phyloP scores from a whole-genome alignment of 2,113 vertebrate species.

The Notothenia rossii region DNA sequence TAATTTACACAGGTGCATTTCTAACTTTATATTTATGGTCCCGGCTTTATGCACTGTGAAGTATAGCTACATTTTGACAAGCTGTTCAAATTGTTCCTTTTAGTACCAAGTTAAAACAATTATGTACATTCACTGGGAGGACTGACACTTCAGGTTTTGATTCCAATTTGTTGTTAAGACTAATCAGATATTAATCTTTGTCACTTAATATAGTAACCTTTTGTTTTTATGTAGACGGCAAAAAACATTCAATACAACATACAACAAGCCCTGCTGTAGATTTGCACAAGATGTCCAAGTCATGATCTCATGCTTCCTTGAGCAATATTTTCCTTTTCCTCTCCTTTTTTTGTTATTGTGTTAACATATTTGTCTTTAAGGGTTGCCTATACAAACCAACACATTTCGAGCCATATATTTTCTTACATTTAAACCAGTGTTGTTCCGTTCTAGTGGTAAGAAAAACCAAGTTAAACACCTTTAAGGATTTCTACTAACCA shows the following conservation, averaged over 20 bases:
- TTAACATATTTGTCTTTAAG: neutral
- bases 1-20: conserved; percentile 9
- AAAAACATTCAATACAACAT: neutral
- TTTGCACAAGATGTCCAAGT: conserved; percentile 15
- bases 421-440: neutral
- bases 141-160: neutral
- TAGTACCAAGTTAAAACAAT: neutral
- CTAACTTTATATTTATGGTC: neutral
- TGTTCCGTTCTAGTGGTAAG: neutral
- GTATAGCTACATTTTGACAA: neutral
- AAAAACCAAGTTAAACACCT: conserved; percentile 10
- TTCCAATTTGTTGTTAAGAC: neutral
- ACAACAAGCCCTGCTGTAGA: neutral
- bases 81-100: neutral
- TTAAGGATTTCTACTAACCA: neutral
- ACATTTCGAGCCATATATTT: neutral
- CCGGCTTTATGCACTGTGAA: too few relatives aligned
- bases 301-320: neutral
- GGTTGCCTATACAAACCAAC: too few relatives aligned
- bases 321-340: too few relatives aligned
- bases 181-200: too few relatives aligned
- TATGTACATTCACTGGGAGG: too few relatives aligned
- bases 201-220: neutral
- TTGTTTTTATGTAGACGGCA: neutral
- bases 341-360: neutral